Base-by-base conservation (phyloP, 2,888 invertebrate genomes). In the Hydrotaea cyrtoneurina region DNA sequence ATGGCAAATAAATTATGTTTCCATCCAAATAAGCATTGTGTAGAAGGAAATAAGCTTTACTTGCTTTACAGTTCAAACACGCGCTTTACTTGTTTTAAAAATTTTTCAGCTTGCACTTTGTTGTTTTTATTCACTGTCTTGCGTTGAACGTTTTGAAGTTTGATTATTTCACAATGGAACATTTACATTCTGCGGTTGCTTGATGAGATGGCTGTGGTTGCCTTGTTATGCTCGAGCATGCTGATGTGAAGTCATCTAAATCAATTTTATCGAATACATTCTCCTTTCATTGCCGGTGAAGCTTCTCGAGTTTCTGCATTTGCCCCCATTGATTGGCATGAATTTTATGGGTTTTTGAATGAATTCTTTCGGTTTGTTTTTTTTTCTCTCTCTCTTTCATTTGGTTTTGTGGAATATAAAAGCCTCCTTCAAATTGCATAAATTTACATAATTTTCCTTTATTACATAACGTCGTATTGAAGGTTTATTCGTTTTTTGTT, bases 381-480 rank as follows among this genome's bases (percentile, higher is more conserved):
- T 53, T 19, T 17, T 53, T 53, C n/a, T 53, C 2, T 46, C 8
- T 46, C 4, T 5, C 13, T 39, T 39, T 8, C 1, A 8, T 39
- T 10, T 3, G 11, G 39, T 39, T 39, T 39, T 39, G 39, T 13
- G 39, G 39, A 13, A 39, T 53, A 53, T 53, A 17, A 2, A 53
- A 53, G 10, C 39, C 13, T 10, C 1, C 23, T 57, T 74, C 23
- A 43, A 74, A 74, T 74, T 59, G 23, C 39, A 57, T 74, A 57
- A 74, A 74, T 74, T 74, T 74, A 43, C 59, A 74, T 72, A 72
- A 19, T 55, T 17, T 53, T 53, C 0, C 15, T 15, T 74, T 59
- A 5, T 46, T 43, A 36, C 23, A 13, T n/a, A 8, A 46, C n/a
- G 13, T 36, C 5, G 46, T 46, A 10, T 15, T 3, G 46, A 13